Evolutionary conservation across 2,797 vertebrate genomes (phyloP).

Genomic region (Hippopotamyrus pictus): DNA sequence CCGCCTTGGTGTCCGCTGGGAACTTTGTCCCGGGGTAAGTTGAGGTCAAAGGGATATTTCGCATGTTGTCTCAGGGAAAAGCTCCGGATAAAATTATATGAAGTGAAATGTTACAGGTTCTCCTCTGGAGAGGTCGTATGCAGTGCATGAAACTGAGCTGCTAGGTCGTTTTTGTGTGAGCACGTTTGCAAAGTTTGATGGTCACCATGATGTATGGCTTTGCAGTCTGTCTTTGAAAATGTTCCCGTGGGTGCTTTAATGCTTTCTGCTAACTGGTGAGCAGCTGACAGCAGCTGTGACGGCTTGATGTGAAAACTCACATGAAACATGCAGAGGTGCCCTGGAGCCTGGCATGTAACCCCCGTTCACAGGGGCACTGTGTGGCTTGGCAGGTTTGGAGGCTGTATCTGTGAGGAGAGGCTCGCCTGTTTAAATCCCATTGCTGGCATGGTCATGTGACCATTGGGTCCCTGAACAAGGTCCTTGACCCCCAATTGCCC

Average conservation of each 20-base stretch:
- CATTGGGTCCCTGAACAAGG: neutral
- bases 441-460: neutral
- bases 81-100: neutral
- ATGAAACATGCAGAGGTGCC: neutral
- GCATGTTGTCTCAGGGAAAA: neutral
- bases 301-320: neutral
- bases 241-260: neutral
- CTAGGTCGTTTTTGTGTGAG: neutral
- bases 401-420: neutral
- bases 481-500: neutral
- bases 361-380: neutral
- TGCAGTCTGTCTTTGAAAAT: neutral
- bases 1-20: neutral
- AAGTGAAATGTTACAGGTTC: neutral
- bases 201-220: neutral
- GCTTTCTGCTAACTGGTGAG: neutral
- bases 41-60: neutral
- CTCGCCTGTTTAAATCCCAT: neutral
- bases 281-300: neutral
- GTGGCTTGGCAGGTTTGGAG: neutral
- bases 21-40: neutral
- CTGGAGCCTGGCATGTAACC: neutral
- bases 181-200: neutral
- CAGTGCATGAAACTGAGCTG: neutral
- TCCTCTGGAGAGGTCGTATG: neutral